phyloP scores from a whole-genome alignment of 2,113 vertebrate species.

The Caloenas nicobarica region DNA sequence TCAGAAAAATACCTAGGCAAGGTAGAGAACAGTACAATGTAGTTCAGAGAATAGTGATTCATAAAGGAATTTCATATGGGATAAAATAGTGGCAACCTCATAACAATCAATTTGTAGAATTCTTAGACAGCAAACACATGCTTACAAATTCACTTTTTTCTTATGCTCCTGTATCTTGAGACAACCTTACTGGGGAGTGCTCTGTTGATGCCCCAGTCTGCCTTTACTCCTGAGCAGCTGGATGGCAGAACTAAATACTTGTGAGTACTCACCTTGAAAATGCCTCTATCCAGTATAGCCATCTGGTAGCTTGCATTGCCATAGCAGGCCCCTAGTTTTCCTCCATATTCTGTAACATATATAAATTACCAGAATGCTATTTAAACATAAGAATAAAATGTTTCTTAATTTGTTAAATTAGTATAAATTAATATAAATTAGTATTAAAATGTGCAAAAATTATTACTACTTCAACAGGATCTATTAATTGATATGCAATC shows the following conservation, averaged over 20 bases:
- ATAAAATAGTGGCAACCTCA: neutral
- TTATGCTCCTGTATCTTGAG: neutral
- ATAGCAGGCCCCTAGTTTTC: neutral
- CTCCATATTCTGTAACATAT: neutral
- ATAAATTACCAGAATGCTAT: neutral
- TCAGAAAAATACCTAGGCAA: neutral
- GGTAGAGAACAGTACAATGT: neutral
- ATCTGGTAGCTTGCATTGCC: neutral
- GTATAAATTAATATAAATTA: neutral
- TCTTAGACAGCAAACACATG: neutral
- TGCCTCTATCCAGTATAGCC: neutral
- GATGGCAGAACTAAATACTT: neutral
- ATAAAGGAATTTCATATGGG: neutral
- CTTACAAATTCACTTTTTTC: neutral
- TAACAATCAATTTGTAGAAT: neutral
- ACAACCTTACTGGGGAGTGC: accelerated
- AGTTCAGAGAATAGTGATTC: neutral
- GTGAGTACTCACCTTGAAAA: neutral
- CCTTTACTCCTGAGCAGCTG: neutral
- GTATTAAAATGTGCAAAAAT: neutral
- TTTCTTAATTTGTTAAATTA: neutral
- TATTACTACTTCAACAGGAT: neutral
- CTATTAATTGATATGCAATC: neutral
- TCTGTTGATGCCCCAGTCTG: neutral
- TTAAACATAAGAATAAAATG: neutral